phyloP scores from a whole-genome alignment of 2,113 vertebrate genomes.

The Otis tarda region DNA sequence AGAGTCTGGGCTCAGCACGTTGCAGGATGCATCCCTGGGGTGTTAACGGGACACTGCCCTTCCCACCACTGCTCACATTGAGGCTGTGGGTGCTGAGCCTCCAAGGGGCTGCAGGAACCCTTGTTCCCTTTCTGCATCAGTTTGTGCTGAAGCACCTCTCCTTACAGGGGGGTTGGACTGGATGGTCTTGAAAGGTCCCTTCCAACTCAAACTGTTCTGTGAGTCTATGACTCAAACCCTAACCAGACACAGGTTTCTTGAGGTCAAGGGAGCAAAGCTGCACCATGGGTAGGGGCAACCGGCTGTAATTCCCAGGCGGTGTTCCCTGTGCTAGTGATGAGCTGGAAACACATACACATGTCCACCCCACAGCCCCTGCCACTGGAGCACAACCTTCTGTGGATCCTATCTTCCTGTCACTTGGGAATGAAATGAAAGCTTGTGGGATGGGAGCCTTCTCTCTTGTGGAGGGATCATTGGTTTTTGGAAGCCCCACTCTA shows the following conservation, averaged over 20 bases:
- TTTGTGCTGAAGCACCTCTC: neutral
- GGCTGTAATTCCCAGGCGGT: neutral
- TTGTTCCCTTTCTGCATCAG: fast-evolving
- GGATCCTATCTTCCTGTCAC: neutral
- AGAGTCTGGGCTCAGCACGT: fast-evolving
- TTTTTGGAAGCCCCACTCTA: neutral
- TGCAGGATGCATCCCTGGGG: neutral
- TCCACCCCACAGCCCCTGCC: fast-evolving
- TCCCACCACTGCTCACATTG: neutral
- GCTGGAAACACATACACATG: neutral
- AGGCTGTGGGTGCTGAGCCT: neutral
- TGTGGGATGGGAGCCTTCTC: neutral
- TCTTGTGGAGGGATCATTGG: neutral
- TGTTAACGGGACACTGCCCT: fast-evolving
- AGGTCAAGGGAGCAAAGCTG: neutral
- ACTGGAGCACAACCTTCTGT: neutral
- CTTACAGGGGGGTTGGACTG: too few relatives aligned
- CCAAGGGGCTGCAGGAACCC: fast-evolving
- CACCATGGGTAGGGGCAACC: neutral
- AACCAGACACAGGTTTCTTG: neutral
- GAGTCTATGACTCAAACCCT: too few relatives aligned
- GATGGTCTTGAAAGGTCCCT: too few relatives aligned
- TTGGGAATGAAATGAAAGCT: neutral
- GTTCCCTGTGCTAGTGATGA: neutral
- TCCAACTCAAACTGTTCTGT: too few relatives aligned